phyloP scores from a whole-genome alignment of 2,888 invertebrate species.

The Gryllus longicercus region DNA sequence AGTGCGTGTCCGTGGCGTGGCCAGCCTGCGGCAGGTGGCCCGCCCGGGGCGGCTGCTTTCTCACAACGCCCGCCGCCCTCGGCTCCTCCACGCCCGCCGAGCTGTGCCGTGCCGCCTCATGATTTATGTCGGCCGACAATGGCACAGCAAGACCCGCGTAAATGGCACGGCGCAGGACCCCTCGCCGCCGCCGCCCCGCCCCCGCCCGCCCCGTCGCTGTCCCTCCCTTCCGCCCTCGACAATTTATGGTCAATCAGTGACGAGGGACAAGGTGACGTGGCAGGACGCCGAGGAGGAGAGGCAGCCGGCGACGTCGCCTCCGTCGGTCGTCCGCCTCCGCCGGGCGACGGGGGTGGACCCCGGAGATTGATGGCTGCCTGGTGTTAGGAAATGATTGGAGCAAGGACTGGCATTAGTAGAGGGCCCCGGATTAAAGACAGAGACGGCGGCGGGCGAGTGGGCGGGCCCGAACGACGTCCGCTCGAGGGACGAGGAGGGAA shows the following conservation, averaged over 20 bases:
- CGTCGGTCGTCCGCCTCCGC: too few relatives aligned
- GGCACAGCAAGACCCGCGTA: constrained; percentile 9
- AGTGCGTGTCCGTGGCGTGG: constrained; percentile 17
- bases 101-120: constrained; percentile 22
- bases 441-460: background rate
- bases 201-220: background rate
- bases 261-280: constrained; percentile 36
- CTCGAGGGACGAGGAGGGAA: too few relatives aligned
- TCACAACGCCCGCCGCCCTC: background rate
- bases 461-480: too few relatives aligned
- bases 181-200: background rate
- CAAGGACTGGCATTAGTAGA: constrained; percentile 17
- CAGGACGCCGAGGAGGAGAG: constrained; percentile 31
- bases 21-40: constrained; percentile 22
- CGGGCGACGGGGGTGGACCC: background rate
- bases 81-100: background rate
- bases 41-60: constrained; percentile 11
- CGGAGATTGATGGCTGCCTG: constrained; percentile 17
- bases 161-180: background rate
- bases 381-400: constrained; percentile 30
- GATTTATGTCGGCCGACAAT: constrained; percentile 25
- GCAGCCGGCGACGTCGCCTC: constrained; percentile 28
- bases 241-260: constrained; percentile 53
- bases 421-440: background rate
- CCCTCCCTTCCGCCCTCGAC: constrained; percentile 40